These are phyloP conservation scores for Stenurella melanura DNA, from an alignment of 2,888 invertebrate species.

Conservation along the genomic window DNA sequence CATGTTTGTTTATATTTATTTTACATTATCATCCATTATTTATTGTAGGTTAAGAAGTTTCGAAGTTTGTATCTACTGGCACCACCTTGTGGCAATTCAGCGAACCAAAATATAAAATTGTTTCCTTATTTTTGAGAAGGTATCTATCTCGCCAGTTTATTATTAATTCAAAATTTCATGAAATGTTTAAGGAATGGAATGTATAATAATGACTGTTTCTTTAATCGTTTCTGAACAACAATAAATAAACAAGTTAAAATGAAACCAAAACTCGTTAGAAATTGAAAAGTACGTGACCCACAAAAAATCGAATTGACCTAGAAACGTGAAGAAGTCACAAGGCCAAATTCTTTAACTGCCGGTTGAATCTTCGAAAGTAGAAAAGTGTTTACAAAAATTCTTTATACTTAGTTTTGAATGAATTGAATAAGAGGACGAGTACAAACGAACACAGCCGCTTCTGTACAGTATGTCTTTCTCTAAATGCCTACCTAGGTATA, in stretches of 20 bases:
- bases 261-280: slow-evolving; percentile 69
- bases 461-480: too few species aligned
- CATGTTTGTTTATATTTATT: slow-evolving; percentile 40
- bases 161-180: not conserved
- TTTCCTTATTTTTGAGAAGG: too few species aligned
- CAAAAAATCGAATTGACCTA: slow-evolving; percentile 56
- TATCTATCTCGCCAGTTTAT: not conserved
- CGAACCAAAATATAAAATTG: not conserved
- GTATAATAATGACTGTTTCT: not conserved
- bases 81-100: not conserved
- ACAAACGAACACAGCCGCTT: too few species aligned
- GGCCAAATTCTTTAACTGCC: slow-evolving; percentile 53
- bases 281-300: slow-evolving; percentile 65
- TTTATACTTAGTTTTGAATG: too few species aligned
- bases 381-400: slow-evolving; percentile 9
- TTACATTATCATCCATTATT: not conserved
- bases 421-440: too few species aligned
- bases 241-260: slow-evolving; percentile 32
- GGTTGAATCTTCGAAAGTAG: not conserved
- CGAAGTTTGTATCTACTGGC: not conserved
- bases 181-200: not conserved
- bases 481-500: too few species aligned
- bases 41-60: slow-evolving; percentile 8
- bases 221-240: slow-evolving; percentile 1
- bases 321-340: slow-evolving; percentile 51